These are phyloP conservation scores for Leucoma salicis DNA, from an alignment of 2,888 invertebrate species.

Conservation along the genomic window DNA sequence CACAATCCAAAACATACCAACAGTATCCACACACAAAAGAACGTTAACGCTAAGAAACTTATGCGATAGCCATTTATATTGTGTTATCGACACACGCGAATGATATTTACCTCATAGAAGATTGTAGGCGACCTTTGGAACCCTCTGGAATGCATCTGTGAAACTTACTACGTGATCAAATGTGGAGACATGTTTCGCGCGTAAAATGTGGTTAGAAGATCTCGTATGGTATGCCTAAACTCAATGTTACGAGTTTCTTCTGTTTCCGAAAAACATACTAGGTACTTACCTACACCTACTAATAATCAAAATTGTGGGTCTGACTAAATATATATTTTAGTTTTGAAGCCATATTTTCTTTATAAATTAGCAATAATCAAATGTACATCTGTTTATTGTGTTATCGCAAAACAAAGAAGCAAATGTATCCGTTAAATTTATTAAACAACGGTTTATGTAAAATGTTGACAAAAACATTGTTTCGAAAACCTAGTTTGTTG, in stretches of 20 bases:
- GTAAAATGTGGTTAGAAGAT: not conserved
- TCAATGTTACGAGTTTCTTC: no score
- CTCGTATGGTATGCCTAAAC: no score
- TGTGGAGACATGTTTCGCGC: not conserved
- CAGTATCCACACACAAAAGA: not conserved
- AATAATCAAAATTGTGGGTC: no score
- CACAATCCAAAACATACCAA: not conserved
- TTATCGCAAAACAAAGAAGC: no score
- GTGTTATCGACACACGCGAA: slow-evolving; percentile 25
- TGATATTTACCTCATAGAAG: slow-evolving; percentile 34
- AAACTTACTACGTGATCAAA: slow-evolving; percentile 8
- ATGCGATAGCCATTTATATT: slow-evolving; percentile 27
- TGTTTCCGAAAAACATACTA: no score
- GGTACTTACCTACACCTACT: no score
- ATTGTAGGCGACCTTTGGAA: slow-evolving; percentile 30
- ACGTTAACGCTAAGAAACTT: slow-evolving; percentile 11
- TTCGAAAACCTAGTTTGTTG: slow-evolving; percentile 14
- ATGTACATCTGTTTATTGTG: no score
- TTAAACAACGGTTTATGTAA: not conserved
- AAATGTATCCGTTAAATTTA: no score
- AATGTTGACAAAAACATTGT: slow-evolving; percentile 9
- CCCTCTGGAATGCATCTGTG: slow-evolving; percentile 25
- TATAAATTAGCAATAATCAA: no score
- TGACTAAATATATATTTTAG: no score
- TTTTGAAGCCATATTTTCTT: no score